These are phyloP conservation scores for Dorcus parallelipipedus DNA, from an alignment of 2,888 invertebrate species.

Conservation along the genomic window DNA sequence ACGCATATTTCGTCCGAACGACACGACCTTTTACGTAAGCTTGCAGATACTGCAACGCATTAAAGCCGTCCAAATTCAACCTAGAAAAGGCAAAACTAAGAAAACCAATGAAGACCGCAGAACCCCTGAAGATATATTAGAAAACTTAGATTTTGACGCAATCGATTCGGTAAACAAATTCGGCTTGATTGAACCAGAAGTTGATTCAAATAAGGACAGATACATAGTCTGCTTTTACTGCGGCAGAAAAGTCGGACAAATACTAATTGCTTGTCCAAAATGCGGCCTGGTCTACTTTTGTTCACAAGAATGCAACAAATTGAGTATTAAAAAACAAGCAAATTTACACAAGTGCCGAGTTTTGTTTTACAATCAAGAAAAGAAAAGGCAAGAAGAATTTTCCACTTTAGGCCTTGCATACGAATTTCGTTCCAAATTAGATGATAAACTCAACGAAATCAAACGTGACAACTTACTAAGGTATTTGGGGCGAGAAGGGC, in stretches of 20 bases:
- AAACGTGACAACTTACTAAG: background rate
- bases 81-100: background rate
- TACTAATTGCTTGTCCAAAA: constrained; percentile 36
- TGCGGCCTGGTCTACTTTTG: constrained; percentile 42
- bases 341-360: constrained; percentile 27
- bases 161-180: background rate
- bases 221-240: constrained; percentile 44
- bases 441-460: background rate
- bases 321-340: constrained; percentile 27
- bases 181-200: constrained; percentile 20
- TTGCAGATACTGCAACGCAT: constrained; percentile 4
- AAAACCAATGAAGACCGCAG: background rate
- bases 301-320: constrained; percentile 38
- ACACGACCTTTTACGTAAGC: background rate
- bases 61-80: background rate
- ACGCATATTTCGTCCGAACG: constrained; percentile 7
- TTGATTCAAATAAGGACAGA: constrained; percentile 24
- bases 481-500: background rate
- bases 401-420: background rate
- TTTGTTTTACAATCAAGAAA: constrained; percentile 25
- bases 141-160: constrained; percentile 22
- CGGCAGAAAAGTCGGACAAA: constrained; percentile 27
- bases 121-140: constrained; percentile 2
- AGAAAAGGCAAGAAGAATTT: background rate
- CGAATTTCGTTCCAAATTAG: background rate